Evolutionary conservation across 2,113 vertebrate species (phyloP).

Genomic region (Acanthisitta chloris): DNA sequence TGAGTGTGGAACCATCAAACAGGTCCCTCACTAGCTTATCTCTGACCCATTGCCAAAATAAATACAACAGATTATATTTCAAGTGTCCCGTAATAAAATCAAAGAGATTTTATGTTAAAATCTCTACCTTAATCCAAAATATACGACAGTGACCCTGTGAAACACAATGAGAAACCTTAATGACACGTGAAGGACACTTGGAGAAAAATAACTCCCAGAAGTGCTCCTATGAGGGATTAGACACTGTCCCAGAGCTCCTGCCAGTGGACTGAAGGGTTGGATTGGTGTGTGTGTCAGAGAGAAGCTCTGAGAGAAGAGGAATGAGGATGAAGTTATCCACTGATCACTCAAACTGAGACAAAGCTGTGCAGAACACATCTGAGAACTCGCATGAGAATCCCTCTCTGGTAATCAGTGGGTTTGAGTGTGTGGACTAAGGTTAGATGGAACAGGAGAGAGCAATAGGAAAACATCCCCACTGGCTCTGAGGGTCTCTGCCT

Average conservation of each 20-base stretch:
- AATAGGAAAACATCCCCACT: accelerated
- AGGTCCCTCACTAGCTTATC: background rate
- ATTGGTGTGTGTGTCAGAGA: background rate
- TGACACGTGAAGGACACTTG: background rate
- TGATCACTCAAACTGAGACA: background rate
- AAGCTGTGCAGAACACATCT: background rate
- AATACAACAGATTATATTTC: background rate
- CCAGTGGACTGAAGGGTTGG: background rate
- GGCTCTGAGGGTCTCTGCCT: background rate
- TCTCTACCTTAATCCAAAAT: background rate
- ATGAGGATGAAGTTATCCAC: background rate
- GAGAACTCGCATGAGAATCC: background rate
- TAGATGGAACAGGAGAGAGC: accelerated
- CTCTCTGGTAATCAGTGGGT: background rate
- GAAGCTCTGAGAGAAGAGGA: background rate
- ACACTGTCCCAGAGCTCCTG: background rate
- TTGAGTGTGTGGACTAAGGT: background rate
- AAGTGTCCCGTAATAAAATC: background rate
- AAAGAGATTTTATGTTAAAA: background rate
- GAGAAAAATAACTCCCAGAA: background rate
- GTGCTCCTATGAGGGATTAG: background rate
- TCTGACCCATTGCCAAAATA: background rate
- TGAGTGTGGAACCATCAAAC: background rate
- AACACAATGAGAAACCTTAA: background rate
- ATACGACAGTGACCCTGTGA: background rate